Percentiles rank a stretch among this genome's conserved stretches.
phyloP scores from a whole-genome alignment of 2,888 invertebrate genomes.

The Hyppa rectilinea region DNA sequence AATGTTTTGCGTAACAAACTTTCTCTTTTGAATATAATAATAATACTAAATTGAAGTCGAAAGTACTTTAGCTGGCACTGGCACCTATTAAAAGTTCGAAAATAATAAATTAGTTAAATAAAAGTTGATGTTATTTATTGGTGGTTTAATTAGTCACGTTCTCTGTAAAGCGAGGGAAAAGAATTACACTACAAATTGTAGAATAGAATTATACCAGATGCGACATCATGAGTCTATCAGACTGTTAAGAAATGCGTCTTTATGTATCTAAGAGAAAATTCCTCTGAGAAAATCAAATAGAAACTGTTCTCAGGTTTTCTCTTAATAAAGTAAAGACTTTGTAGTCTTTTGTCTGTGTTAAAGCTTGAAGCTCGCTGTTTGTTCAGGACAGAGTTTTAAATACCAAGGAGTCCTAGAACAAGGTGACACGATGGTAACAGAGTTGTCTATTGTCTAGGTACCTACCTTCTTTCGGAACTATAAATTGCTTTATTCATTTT shows the following conservation, averaged over 20 bases:
- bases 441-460: constrained; percentile 8
- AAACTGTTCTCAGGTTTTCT: constrained; percentile 54
- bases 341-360: constrained; percentile 33
- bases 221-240: constrained; percentile 26
- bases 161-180: background rate
- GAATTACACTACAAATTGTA: constrained; percentile 4
- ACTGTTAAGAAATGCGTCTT: constrained; percentile 49
- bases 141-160: constrained; percentile 13
- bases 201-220: background rate
- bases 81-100: constrained; percentile 31
- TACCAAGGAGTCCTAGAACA: constrained; percentile 20
- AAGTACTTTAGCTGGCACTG: constrained; percentile 42
- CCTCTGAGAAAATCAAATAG: constrained; percentile 54
- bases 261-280: constrained; percentile 54
- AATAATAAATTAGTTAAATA: constrained; percentile 12
- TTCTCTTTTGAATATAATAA: constrained; percentile 65
- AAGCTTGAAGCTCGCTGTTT: constrained; percentile 46
- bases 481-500: constrained; percentile 65
- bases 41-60: constrained; percentile 52
- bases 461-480: constrained; percentile 11
- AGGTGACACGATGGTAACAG: constrained; percentile 39
- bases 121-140: constrained; percentile 4
- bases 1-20: constrained; percentile 66
- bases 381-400: constrained; percentile 54
- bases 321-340: constrained; percentile 60